Evolutionary conservation across 2,888 invertebrate species (phyloP).

Genomic region (Drosophila meridionalis): DNA sequence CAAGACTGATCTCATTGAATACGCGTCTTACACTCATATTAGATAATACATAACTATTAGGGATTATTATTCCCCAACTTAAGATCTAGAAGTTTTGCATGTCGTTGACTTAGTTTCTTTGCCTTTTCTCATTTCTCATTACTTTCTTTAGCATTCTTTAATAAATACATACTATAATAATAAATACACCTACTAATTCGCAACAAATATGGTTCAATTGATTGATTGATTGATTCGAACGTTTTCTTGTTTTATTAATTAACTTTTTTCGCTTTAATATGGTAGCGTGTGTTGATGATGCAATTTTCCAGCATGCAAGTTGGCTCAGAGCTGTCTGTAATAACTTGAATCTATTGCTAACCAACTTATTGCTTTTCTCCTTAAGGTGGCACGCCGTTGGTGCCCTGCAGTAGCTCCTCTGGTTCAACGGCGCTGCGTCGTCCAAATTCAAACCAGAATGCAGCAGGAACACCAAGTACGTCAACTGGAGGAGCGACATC

Average conservation of each 20-base stretch:
- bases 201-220: conserved; percentile 49
- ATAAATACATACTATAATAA: conserved; percentile 33
- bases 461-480: conserved; percentile 34
- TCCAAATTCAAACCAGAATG: conserved; percentile 60
- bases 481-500: conserved; percentile 37
- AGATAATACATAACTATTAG: neutral
- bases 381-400: conserved; percentile 87
- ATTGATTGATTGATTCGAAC: conserved; percentile 51
- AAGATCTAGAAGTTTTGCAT: conserved; percentile 53
- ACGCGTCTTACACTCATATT: conserved; percentile 3
- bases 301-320: conserved; percentile 58
- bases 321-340: conserved; percentile 40
- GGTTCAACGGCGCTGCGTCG: conserved; percentile 73
- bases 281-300: conserved; percentile 56
- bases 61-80: neutral
- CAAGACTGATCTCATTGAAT: conserved; percentile 22
- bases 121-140: conserved; percentile 12
- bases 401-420: conserved; percentile 82
- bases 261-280: conserved; percentile 51
- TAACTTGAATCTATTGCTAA: conserved; percentile 25
- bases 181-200: conserved; percentile 51
- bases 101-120: conserved; percentile 41
- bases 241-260: conserved; percentile 38
- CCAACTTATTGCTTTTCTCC: conserved; percentile 30
- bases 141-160: conserved; percentile 26